phyloP scores from a whole-genome alignment of 2,888 invertebrate genomes.

The Drosophila siamana region DNA sequence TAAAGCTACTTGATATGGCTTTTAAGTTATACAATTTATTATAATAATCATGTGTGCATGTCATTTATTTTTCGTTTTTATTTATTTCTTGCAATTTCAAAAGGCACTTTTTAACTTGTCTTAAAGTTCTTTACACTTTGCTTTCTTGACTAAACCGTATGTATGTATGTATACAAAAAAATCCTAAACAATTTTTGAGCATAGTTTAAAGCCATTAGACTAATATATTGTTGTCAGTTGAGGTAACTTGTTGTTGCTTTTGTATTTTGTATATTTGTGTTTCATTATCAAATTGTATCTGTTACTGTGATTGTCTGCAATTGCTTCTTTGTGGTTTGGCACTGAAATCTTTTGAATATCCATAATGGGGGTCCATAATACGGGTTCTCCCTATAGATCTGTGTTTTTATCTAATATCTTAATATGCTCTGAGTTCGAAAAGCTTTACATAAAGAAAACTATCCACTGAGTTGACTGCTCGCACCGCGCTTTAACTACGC shows the following conservation, averaged over 20 bases:
- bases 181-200: conserved; percentile 46
- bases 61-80: conserved; percentile 12
- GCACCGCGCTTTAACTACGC: conserved; percentile 32
- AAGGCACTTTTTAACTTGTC: conserved; percentile 57
- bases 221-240: conserved; percentile 66
- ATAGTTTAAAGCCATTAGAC: conserved; percentile 58
- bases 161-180: conserved; percentile 16
- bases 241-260: conserved; percentile 80
- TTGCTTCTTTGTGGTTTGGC: conserved; percentile 47
- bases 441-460: conserved; percentile 59
- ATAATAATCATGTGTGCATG: conserved; percentile 24
- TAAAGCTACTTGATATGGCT: conserved; percentile 73
- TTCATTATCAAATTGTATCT: conserved; percentile 25
- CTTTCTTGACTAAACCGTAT: conserved; percentile 31
- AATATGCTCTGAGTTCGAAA: conserved; percentile 68
- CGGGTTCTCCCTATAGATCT: neutral
- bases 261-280: neutral
- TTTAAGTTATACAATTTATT: conserved; percentile 54
- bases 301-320: conserved; percentile 28
- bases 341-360: conserved; percentile 55
- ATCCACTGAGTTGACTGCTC: conserved; percentile 78
- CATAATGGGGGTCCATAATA: conserved; percentile 15
- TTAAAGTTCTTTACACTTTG: conserved; percentile 27
- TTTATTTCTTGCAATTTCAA: conserved; percentile 33
- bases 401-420: conserved; percentile 39